phyloP scores from a whole-genome alignment of 2,888 invertebrate species.

The Cecidostiba fungosa region DNA sequence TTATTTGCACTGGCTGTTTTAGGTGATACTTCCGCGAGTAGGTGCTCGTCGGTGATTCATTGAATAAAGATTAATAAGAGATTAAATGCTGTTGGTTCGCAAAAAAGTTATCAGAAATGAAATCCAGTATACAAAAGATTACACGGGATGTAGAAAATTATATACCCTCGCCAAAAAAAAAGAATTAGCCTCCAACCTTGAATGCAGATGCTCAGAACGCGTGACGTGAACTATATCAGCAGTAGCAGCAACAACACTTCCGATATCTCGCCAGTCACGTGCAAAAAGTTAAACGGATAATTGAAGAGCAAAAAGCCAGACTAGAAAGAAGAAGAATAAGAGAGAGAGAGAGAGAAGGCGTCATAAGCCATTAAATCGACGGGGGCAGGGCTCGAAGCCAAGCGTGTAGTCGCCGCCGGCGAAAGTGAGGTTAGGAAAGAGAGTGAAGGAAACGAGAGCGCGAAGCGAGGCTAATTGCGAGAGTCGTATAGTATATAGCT shows the following conservation, averaged over 20 bases:
- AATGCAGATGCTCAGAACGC: conserved; percentile 11
- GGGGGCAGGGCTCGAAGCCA: conserved; percentile 39
- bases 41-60: background rate
- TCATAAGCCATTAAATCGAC: conserved; percentile 56
- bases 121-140: background rate
- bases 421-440: conserved; percentile 44
- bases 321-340: background rate
- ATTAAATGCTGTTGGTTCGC: background rate
- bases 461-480: conserved; percentile 61
- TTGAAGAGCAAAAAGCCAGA: conserved; percentile 36
- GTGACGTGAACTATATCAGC: conserved; percentile 14
- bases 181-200: background rate
- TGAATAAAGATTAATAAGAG: background rate
- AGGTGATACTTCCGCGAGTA: background rate
- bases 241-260: background rate
- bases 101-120: conserved; percentile 31
- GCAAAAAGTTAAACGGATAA: conserved; percentile 54
- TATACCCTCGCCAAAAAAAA: background rate
- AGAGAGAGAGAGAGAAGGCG: background rate
- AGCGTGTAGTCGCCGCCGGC: background rate
- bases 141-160: background rate
- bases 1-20: background rate
- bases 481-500: conserved; percentile 20
- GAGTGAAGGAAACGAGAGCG: conserved; percentile 38
- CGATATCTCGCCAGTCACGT: conserved; percentile 36